Evolutionary conservation across 1,140 invertebrate genomes (phyloP).

Genomic region (Bombus breviceps): DNA sequence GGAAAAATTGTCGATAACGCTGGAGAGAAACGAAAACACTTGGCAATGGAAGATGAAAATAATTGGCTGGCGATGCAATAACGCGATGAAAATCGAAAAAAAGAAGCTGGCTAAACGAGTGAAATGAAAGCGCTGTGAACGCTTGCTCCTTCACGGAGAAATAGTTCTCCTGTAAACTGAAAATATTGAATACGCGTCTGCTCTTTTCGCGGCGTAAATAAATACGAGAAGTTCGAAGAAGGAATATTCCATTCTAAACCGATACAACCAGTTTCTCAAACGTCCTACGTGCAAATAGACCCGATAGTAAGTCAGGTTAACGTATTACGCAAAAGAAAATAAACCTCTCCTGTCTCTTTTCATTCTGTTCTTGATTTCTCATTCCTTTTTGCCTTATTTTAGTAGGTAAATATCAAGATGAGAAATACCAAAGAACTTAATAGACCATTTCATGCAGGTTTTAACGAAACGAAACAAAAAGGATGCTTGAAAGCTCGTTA

Average conservation of each 20-base stretch:
- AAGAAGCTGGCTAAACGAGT: not conserved
- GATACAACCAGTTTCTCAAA: slow-evolving; percentile 13
- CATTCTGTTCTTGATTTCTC: not conserved
- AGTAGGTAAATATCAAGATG: not conserved
- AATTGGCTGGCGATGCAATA: slow-evolving; percentile 10
- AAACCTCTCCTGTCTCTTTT: too few relatives aligned
- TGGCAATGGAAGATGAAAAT: not conserved
- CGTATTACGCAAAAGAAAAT: too few relatives aligned
- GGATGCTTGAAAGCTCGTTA: not conserved
- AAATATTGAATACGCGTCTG: slow-evolving; percentile 14
- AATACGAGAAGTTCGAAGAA: not conserved
- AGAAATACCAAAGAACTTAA: not conserved
- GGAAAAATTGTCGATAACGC: not conserved
- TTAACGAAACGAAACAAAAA: too few relatives aligned
- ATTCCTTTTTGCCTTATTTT: too few relatives aligned
- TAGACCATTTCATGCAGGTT: not conserved
- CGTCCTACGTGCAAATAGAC: not conserved
- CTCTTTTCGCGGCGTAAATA: too few relatives aligned
- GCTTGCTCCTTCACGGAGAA: not conserved
- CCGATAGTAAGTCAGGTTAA: not conserved
- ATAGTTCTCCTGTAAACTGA: not conserved
- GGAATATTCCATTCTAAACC: slow-evolving; percentile 8
- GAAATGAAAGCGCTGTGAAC: not conserved
- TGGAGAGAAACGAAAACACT: not conserved
- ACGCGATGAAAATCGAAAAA: not conserved